Evolutionary conservation across 2,888 invertebrate species (phyloP), one percentile per base, ranked within the genome.

Genomic region (Hypsopygia costalis): DNA sequence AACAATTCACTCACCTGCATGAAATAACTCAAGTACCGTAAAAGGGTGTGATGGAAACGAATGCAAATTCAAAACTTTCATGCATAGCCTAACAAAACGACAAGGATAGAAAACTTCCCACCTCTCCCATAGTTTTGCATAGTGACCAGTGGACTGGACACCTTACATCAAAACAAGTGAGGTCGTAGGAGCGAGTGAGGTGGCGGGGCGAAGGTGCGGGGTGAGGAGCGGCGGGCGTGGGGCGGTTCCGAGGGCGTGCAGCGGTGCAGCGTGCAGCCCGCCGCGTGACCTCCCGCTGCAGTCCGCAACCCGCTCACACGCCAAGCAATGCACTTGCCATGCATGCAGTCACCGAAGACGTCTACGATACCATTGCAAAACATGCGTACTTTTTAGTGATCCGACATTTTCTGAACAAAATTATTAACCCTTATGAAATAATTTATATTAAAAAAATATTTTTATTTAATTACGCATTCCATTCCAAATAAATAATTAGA

Each of bases 141-240:
- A 81, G 78, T 72, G 70, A 73, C 70, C 69, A 67, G 73, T 72
- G 73, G 81, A 79, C 80, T 72, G 73, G 83, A 79, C 81, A 79
- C 78, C 79, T 83, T 85, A 85, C 82, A 82, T 86, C 83, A 86
- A 85, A 87, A 86, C 83, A 81, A 83, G 81, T 80, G 76, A 72
- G 72, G 74, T 71, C 62, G 71, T 61, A 51, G 57, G 50, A 53
- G 55, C 53, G 58, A 51, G 52, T 53, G 53, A 54, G 56, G 27
- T 48, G 39, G 48, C 47, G 37, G 43, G 36, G 57, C 49, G 54
- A 61, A 55, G 49, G 50, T 49, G 60, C 41, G 62, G 52, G 66
- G 56, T 49, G 55, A 47, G 58, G 40, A 46, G 51, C 46, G 59
- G 55, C 62, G 62, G 71, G 61, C 64, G 69, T 61, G 72, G 78